Evolutionary conservation across 2,113 vertebrate genomes (phyloP), one percentile per base, ranked within the genome.

Genomic region (Poecilia latipinna): DNA sequence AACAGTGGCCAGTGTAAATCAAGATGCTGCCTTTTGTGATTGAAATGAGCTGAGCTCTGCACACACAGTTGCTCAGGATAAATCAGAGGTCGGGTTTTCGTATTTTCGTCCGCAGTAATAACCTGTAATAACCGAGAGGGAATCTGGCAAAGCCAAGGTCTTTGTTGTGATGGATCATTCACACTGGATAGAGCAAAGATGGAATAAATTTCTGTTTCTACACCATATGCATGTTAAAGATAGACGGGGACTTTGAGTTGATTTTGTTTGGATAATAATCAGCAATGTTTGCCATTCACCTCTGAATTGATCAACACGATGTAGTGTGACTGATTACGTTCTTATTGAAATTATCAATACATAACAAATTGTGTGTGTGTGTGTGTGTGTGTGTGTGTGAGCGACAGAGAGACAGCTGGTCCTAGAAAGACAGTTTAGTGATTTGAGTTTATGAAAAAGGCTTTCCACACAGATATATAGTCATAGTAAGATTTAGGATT

Each of bases 1-100:
- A 98, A 98, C 95, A 95, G 96, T 95, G 95, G 96, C 95, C 95
- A 95, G 95, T 95, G 86, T 99, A 98, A 99, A 99, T 99, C 98
- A 98, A 94, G 90, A 92, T 90, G 72, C 96, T 96, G 97, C 95
- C 95, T 95, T 96, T 96, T 96, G 96, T 98, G 97, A 97, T 97
- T 97, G 97, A 97, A 97, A 98, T 97, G 95, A 97, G 96, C 95
- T 97, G 97, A 97, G 94, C 94, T 91, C 90, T 85, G 93, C 94
- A 94, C 94, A 94, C 92, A 88, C 83, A 91, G 93, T 86, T 93
- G 92, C 88, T 87, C 90, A 89, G 84, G 92, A 97, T 98, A 97
- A 98, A 97, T 98, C 96, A 97, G 93, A 87, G 19, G 8, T 48
- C 66, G 78, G 72, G 62, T 83, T 88, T 89, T 88, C 78, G 75